phyloP scores from a whole-genome alignment of 2,113 vertebrate genomes.

The Seriola rivoliana region DNA sequence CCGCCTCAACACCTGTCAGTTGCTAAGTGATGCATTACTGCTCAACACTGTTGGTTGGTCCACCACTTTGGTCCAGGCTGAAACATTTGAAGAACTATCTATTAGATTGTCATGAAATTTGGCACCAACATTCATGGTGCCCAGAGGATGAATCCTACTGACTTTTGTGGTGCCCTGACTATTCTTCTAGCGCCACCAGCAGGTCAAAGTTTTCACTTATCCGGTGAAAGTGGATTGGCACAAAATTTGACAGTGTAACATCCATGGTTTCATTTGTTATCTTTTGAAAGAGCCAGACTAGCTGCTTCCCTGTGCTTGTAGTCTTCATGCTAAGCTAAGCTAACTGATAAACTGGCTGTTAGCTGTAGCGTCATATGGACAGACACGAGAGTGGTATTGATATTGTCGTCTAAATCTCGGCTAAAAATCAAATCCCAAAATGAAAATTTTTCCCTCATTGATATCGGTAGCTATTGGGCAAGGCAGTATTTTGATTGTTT shows the following conservation, averaged over 20 bases:
- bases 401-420: neutral
- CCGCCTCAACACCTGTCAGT: constrained; percentile 33
- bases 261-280: neutral
- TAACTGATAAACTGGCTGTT: neutral
- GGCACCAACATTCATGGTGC: neutral
- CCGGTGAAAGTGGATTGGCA: neutral
- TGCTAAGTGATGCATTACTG: too few relatives aligned
- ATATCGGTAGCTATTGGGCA: neutral
- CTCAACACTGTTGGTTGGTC: too few relatives aligned
- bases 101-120: neutral
- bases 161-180: too few relatives aligned
- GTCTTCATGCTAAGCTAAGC: neutral
- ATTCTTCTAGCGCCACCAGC: neutral
- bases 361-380: too few relatives aligned
- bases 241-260: neutral
- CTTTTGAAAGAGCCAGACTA: too few relatives aligned
- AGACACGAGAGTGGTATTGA: neutral
- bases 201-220: neutral
- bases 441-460: neutral
- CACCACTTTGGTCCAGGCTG: too few relatives aligned
- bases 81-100: too few relatives aligned
- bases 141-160: neutral
- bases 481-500: neutral
- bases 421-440: neutral
- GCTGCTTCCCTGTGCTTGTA: neutral